A percentile compares a stretch with the other conserved stretches of the same genome.
These are phyloP conservation scores for Lampris megalopsis DNA, from an alignment of 2,113 vertebrate genomes.

Conservation along the genomic window DNA sequence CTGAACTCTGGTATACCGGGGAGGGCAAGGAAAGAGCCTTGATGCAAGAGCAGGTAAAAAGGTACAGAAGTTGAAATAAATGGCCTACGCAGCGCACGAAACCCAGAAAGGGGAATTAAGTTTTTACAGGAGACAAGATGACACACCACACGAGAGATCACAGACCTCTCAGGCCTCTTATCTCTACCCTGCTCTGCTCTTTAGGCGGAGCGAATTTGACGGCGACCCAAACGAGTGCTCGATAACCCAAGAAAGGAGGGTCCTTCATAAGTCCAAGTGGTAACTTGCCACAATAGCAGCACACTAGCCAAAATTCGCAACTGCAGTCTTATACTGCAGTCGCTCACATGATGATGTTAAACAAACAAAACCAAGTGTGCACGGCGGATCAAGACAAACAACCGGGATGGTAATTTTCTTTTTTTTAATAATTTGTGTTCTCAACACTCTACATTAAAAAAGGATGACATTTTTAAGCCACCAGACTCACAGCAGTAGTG, in stretches of 20 bases:
- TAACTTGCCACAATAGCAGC: no score
- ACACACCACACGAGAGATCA: conserved; percentile 25
- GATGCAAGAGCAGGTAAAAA: background rate
- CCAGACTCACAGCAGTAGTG: no score
- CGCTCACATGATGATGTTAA: no score
- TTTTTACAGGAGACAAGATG: background rate
- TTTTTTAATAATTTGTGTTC: no score
- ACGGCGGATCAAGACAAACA: no score
- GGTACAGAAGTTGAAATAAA: background rate
- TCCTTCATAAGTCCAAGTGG: background rate
- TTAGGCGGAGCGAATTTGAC: conserved; percentile 44
- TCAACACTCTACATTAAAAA: no score
- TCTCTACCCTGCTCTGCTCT: conserved; percentile 33
- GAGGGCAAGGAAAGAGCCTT: background rate
- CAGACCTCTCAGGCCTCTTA: conserved; percentile 9
- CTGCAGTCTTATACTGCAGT: no score
- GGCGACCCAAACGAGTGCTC: conserved; percentile 57
- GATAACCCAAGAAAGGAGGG: conserved; percentile 68
- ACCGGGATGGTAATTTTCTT: no score
- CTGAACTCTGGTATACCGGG: background rate
- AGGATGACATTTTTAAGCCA: no score
- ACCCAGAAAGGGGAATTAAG: background rate
- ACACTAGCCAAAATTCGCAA: no score
- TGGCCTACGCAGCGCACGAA: background rate
- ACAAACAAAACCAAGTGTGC: no score